Evolutionary conservation across 2,888 invertebrate species (phyloP).

Genomic region (Blastobasis lacticolella): DNA sequence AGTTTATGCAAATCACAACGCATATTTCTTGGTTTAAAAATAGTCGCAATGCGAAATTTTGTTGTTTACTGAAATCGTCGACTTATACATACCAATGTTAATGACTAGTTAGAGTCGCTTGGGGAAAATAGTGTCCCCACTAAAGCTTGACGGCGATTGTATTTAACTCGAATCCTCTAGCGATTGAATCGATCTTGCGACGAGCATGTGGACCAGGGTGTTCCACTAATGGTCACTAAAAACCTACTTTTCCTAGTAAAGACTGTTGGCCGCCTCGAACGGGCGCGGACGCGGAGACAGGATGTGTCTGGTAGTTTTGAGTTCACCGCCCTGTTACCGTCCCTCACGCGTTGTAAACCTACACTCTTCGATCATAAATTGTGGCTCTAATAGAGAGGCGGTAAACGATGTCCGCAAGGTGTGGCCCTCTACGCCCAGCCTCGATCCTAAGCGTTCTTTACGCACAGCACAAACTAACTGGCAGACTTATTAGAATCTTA

Average conservation of each 20-base stretch:
- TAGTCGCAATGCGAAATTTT: conserved; percentile 26
- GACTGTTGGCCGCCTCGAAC: conserved; percentile 54
- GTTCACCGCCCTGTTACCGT: conserved; percentile 54
- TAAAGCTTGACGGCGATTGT: too few relatives aligned
- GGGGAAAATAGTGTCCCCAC: too few relatives aligned
- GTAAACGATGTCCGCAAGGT: conserved; percentile 17
- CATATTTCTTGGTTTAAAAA: conserved; percentile 10
- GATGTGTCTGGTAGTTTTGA: conserved; percentile 44
- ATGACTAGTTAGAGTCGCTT: too few relatives aligned
- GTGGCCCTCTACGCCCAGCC: conserved; percentile 10
- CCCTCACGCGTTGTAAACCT: conserved; percentile 45
- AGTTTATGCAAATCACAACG: conserved; percentile 52
- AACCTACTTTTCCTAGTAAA: conserved; percentile 67
- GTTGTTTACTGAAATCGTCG: conserved; percentile 29
- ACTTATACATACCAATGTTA: too few relatives aligned
- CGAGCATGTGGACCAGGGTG: conserved; percentile 47
- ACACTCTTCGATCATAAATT: conserved; percentile 49
- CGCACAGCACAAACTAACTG: too few relatives aligned
- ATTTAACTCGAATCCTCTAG: background rate
- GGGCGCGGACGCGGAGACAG: conserved; percentile 53
- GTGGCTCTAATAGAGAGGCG: conserved; percentile 43
- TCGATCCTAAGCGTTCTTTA: too few relatives aligned
- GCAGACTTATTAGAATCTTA: too few relatives aligned
- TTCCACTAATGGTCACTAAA: conserved; percentile 61
- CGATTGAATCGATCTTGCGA: conserved; percentile 46